Percentiles rank a stretch among this genome's conserved stretches.
Conservation (phyloP, 2,113 vertebrate genomes). For the Perca flavescens region DNA sequence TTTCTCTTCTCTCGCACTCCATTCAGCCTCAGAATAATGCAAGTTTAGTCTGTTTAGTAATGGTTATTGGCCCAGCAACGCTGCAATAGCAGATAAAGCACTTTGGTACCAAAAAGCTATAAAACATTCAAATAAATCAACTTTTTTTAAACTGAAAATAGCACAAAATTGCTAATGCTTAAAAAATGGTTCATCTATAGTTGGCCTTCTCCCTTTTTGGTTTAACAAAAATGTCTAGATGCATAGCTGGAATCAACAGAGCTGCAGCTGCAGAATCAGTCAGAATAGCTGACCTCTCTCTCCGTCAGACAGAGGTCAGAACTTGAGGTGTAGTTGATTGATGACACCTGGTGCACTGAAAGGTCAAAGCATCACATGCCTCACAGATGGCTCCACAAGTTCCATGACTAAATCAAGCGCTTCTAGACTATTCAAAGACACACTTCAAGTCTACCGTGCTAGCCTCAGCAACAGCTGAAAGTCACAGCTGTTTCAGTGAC, state of each 20-base stretch:
- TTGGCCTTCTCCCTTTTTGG: not conserved
- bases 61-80: not conserved
- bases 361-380: constrained; percentile 63
- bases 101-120: not conserved
- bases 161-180: not conserved
- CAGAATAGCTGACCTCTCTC: not conserved
- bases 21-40: not conserved
- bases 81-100: not conserved
- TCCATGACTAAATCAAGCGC: constrained; percentile 64
- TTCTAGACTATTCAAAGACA: constrained; percentile 55
- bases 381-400: constrained; percentile 22
- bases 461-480: constrained; percentile 61
- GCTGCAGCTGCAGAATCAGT: constrained; percentile 10
- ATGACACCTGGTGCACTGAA: constrained; percentile 51
- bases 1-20: constrained; percentile 6
- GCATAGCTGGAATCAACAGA: not conserved
- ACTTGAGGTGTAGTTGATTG: constrained; percentile 19
- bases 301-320: not conserved
- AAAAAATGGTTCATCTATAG: not conserved
- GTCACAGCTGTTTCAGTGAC: constrained; percentile 33
- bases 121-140: not conserved
- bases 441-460: constrained; percentile 37
- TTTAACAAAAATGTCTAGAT: not conserved
- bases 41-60: not conserved
- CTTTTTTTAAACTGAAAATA: not conserved